Evolutionary conservation across 2,797 vertebrate genomes (phyloP).

Genomic region (Dromococcyx pavoninus): DNA sequence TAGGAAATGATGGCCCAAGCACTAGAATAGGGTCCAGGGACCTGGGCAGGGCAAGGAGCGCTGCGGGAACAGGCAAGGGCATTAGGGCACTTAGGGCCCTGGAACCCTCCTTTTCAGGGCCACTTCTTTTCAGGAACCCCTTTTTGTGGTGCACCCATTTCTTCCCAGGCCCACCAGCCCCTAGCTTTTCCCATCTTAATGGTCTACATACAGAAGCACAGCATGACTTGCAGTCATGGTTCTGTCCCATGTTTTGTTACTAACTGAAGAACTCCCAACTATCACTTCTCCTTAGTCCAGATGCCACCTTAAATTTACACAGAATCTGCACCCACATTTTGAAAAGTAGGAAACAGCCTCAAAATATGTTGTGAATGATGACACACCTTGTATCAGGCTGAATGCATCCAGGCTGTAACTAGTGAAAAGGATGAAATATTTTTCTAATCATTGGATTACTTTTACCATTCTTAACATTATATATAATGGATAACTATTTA

Average conservation of each 20-base stretch:
- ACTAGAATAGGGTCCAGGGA: neutral
- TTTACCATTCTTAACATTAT: neutral
- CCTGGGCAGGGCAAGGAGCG: rapidly evolving
- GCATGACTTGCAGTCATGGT: rapidly evolving
- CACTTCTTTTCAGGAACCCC: neutral
- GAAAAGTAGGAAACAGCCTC: neutral
- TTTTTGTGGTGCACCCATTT: neutral
- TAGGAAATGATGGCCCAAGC: rapidly evolving
- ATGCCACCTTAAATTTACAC: neutral
- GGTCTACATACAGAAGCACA: neutral
- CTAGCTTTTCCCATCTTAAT: neutral
- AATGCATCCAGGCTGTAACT: neutral
- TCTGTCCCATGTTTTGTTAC: no score
- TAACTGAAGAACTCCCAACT: neutral
- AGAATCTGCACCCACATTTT: neutral
- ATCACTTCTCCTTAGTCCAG: neutral
- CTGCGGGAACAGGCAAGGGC: neutral
- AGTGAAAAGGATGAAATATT: neutral
- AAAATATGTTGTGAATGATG: neutral
- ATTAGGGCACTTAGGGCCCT: neutral
- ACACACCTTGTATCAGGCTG: neutral
- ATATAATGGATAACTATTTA: neutral
- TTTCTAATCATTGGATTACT: neutral
- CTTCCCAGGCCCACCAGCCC: neutral
- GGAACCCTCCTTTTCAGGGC: no score